Evolutionary conservation across 2,797 vertebrate species (phyloP).

Genomic region (Eospalax fontanierii): DNA sequence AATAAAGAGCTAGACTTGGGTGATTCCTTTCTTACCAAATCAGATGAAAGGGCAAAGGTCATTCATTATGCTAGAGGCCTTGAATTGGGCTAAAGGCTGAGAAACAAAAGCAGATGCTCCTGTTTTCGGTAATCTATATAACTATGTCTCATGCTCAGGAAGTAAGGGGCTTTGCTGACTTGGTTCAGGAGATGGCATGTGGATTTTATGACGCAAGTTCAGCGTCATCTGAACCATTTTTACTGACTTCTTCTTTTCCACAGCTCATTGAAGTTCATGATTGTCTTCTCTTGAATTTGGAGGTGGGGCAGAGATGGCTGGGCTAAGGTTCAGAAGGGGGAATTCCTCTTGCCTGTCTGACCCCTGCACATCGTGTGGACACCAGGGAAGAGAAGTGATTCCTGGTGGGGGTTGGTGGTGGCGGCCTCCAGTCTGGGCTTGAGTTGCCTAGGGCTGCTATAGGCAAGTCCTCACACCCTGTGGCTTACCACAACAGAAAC

Average conservation of each 20-base stretch:
- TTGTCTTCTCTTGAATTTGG: neutral
- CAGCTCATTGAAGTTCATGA: neutral
- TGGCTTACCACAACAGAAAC: neutral
- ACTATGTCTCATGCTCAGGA: neutral
- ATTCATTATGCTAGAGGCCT: rapidly evolving
- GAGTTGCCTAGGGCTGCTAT: neutral
- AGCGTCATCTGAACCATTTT: neutral
- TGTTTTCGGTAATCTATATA: neutral
- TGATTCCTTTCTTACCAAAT: neutral
- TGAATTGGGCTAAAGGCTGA: neutral
- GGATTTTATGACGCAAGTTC: neutral
- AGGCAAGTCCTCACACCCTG: neutral
- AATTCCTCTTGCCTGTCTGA: neutral
- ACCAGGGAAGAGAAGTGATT: rapidly evolving
- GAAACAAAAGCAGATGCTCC: neutral
- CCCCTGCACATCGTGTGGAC: neutral
- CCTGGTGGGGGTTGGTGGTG: neutral
- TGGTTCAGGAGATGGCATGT: neutral
- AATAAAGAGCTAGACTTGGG: neutral
- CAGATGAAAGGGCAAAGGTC: neutral
- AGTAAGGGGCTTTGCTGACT: neutral
- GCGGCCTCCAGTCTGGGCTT: neutral
- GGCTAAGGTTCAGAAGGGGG: neutral
- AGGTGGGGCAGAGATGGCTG: neutral
- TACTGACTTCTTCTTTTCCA: neutral